These are phyloP conservation scores for Helicoverpa zea DNA, from an alignment of 1,140 invertebrate genomes.

Conservation along the genomic window DNA sequence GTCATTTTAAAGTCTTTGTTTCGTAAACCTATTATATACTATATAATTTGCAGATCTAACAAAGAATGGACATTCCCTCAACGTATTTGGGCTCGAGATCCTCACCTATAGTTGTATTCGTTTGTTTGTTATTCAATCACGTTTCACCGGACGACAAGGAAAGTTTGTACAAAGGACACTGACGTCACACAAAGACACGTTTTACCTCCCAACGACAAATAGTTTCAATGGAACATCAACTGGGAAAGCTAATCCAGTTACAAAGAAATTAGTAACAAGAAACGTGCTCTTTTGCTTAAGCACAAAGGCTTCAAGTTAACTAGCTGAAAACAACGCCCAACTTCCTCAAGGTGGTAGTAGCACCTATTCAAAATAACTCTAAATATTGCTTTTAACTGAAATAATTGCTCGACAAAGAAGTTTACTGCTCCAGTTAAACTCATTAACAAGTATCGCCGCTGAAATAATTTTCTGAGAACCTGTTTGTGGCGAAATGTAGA, in stretches of 20 bases:
- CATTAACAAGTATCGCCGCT: constrained; percentile 12
- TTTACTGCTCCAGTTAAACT: constrained; percentile 15
- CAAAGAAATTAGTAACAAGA: constrained; percentile 22
- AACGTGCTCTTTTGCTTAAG: constrained; percentile 3
- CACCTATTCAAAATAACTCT: constrained; percentile 13
- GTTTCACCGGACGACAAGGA: constrained; percentile 29
- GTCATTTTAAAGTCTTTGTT: too few species aligned
- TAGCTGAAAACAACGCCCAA: neutral
- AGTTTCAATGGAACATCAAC: constrained; percentile 20
- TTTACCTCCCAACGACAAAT: constrained; percentile 11
- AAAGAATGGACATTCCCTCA: neutral
- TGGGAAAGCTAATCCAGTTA: neutral
- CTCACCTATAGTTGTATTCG: neutral
- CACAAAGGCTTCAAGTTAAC: constrained; percentile 2
- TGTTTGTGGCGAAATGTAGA: neutral
- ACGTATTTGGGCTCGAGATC: neutral
- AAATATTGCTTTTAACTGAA: neutral
- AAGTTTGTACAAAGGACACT: constrained; percentile 15
- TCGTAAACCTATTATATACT: too few species aligned
- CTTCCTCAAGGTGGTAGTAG: constrained; percentile 1
- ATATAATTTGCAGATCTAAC: neutral
- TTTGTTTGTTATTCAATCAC: constrained; percentile 40
- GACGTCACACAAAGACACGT: constrained; percentile 35
- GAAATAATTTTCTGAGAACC: constrained; percentile 19
- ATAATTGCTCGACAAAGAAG: constrained; percentile 25